Conservation (phyloP, 1,140 invertebrate genomes). For the Oscheius sp. region DNA sequence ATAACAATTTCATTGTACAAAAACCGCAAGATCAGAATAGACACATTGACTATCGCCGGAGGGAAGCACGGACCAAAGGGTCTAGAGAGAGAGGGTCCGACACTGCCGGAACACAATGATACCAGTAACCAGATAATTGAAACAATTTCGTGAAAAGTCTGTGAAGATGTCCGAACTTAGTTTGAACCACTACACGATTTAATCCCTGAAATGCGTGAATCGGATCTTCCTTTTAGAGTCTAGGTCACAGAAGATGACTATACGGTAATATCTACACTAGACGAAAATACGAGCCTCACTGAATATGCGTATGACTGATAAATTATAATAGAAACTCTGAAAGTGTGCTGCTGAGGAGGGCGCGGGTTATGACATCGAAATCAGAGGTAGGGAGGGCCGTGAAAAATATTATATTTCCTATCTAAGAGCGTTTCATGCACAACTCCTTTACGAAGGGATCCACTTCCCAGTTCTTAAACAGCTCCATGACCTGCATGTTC, state of each 20-base stretch:
- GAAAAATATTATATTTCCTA: not conserved
- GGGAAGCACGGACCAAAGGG: not conserved
- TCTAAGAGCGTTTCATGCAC: conserved; percentile 46
- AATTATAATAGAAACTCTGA: not conserved
- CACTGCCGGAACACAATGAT: not conserved
- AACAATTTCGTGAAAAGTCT: not conserved
- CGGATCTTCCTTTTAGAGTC: not conserved
- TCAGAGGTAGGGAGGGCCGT: not conserved
- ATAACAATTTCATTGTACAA: conserved; percentile 3
- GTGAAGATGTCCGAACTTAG: not conserved
- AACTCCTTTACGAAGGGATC: conserved; percentile 52
- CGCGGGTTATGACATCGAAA: conserved; percentile 1
- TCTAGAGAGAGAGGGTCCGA: not conserved
- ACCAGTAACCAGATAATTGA: conserved; percentile 6
- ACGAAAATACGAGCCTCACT: too few species aligned
- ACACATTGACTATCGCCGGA: conserved; percentile 4
- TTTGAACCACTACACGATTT: not conserved
- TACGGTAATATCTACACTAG: too few species aligned
- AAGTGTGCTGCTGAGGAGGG: not conserved
- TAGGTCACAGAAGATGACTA: not conserved
- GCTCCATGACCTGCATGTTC: conserved; percentile 55
- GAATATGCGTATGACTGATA: too few species aligned
- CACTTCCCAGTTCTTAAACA: conserved; percentile 52
- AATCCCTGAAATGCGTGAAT: not conserved
- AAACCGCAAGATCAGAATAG: not conserved